Evolutionary conservation across 1,140 invertebrate genomes (phyloP), one percentile per base, ranked within the genome.

Genomic region (Ooceraea biroi): DNA sequence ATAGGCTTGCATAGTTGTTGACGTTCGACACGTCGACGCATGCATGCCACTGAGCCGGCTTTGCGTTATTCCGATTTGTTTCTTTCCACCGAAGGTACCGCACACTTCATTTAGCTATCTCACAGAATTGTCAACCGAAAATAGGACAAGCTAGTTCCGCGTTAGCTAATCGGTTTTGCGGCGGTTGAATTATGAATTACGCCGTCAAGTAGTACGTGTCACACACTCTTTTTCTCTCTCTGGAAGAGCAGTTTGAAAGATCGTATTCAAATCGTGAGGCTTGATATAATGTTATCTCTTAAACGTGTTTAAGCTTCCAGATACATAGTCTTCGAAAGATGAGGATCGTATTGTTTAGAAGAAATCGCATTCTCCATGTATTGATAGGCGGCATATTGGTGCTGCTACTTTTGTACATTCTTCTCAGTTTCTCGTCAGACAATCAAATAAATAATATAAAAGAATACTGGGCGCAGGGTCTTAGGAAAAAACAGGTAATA

Each of bases 271-370:
- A n/a, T 1, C 1, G 2, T 12, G 8, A 65, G 36, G 65, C 50
- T 66, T 8, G 52, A 55, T n/a, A 68, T 8, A 30, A 50, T 27
- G 30, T 57, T 76, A 71, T 44, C 36, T 71, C 17, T 66, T 41
- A 46, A 55, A 50, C 36, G 2, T 17, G 14, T 60, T 84, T 41
- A 11, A 68, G 25, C 74, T 74, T 58, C 68, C 61, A 61, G 55
- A 68, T 69, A 57, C 25, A 63, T 19, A 82, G 71, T 17, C 25
- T 27, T 50, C 0, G 12, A 76, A 93, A 89, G 57, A 95, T 95
- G 94, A 91, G 93, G 85, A 94, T 95, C 36, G 91, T 95, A 12
- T 90, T 93, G 55, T 68, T 95, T 60, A 91, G 89, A 78, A 92
- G 90, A 85, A 94, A 90, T 69, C 91, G 94, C 12, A 36, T 94